Evolutionary conservation across 2,113 vertebrate species (phyloP).

Genomic region (Micromys minutus): DNA sequence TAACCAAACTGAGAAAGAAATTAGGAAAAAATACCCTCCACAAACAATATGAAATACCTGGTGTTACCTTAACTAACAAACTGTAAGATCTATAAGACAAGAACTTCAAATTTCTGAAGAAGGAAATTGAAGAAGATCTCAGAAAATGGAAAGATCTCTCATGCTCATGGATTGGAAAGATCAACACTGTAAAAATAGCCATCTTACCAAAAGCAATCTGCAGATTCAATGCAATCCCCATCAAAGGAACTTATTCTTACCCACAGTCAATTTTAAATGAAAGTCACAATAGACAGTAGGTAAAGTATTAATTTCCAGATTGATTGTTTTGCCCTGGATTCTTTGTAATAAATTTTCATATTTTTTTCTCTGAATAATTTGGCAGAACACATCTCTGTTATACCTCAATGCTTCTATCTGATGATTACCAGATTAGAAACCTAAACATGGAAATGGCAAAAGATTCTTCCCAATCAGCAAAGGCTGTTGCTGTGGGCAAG

Average conservation of each 20-base stretch:
- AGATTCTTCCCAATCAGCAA: conserved; percentile 76
- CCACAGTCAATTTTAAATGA: conserved; percentile 50
- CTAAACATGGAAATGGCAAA: conserved; percentile 77
- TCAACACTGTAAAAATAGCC: too few species aligned
- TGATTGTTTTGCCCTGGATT: conserved; percentile 72
- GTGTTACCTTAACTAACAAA: too few species aligned
- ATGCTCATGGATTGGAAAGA: too few species aligned
- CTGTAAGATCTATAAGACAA: too few species aligned
- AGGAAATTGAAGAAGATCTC: too few species aligned
- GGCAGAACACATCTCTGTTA: conserved; percentile 77
- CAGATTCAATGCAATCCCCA: too few species aligned
- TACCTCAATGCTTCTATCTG: conserved; percentile 74
- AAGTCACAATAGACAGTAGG: neutral
- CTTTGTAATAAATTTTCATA: conserved; percentile 76
- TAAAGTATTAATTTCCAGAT: conserved; percentile 38
- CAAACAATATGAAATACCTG: too few species aligned
- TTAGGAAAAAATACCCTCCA: too few species aligned
- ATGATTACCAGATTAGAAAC: conserved; percentile 79
- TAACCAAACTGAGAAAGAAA: too few species aligned
- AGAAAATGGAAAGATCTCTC: too few species aligned
- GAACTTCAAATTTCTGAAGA: too few species aligned
- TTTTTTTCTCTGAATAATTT: conserved; percentile 68
- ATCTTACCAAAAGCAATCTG: too few species aligned
- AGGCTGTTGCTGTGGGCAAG: conserved; percentile 58
- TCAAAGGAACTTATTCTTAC: conserved; percentile 41